Conservation (phyloP, 2,888 invertebrate genomes). For the Notodromas monacha region DNA sequence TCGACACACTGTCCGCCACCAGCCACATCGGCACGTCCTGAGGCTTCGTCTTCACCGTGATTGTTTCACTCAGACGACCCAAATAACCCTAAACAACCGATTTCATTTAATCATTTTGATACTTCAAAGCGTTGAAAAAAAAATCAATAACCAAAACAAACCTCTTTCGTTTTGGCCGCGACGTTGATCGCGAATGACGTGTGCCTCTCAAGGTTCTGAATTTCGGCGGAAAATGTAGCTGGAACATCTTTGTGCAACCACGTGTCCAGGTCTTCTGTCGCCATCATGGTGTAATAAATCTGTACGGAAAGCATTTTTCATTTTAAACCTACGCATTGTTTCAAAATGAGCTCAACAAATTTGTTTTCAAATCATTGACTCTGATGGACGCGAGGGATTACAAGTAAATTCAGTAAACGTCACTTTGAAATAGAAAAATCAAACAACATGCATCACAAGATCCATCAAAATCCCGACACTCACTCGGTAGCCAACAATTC, state of each 20-base stretch:
- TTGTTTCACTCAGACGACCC: background rate
- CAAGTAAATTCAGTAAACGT: no score
- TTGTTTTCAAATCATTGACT: no score
- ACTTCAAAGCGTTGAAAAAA: background rate
- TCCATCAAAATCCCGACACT: no score
- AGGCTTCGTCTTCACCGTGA: background rate
- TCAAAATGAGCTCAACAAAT: no score
- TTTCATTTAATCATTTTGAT: background rate
- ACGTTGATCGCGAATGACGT: slow-evolving; percentile 69
- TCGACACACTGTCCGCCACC: slow-evolving; percentile 59
- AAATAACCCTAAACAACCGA: background rate
- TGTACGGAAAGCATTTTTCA: slow-evolving; percentile 10
- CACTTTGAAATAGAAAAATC: no score
- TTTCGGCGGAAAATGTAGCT: slow-evolving; percentile 55
- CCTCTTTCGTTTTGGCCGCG: slow-evolving; percentile 39
- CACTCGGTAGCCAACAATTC: slow-evolving; percentile 49
- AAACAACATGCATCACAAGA: no score
- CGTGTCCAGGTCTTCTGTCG: slow-evolving; percentile 62
- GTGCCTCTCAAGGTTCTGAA: slow-evolving; percentile 58
- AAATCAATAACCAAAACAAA: no score
- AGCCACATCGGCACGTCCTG: slow-evolving; percentile 26
- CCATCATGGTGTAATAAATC: slow-evolving; percentile 69
- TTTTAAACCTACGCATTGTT: background rate
- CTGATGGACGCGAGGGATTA: no score
- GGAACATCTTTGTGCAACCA: slow-evolving; percentile 61